Evolutionary conservation across 2,797 vertebrate genomes (phyloP).

Genomic region (Anguilla megastoma): DNA sequence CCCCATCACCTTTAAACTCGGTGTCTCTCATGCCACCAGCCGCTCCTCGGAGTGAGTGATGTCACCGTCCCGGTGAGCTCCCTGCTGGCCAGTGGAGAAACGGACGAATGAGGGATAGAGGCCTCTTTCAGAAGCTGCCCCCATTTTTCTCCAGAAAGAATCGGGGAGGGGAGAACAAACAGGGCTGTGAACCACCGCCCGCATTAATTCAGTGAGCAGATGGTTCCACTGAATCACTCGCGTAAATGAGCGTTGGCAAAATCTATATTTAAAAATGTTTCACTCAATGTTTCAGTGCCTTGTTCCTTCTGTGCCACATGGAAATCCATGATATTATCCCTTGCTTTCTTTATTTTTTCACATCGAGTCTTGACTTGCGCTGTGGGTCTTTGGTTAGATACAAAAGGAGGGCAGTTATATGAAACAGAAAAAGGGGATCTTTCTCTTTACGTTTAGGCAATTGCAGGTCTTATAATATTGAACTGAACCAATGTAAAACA

Average conservation of each 20-base stretch:
- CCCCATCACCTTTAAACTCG: background rate
- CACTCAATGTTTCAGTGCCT: slow-evolving; percentile 7
- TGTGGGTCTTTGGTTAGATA: background rate
- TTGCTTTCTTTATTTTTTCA: background rate
- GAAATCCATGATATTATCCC: slow-evolving; percentile 7
- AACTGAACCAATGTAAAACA: background rate
- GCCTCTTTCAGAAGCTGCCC: slow-evolving; percentile 9
- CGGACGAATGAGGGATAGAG: background rate
- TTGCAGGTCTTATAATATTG: background rate
- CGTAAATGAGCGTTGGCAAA: background rate
- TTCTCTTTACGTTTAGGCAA: background rate
- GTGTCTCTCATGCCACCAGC: background rate
- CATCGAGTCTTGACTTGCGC: background rate
- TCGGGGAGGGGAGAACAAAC: background rate
- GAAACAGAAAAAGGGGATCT: background rate
- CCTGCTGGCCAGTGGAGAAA: background rate
- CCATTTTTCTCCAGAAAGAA: background rate
- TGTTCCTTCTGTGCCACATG: background rate
- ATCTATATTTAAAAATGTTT: slow-evolving; percentile 19
- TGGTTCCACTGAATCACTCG: slow-evolving; percentile 19
- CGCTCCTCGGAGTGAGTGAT: background rate
- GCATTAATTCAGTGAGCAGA: slow-evolving; percentile 15
- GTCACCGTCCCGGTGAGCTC: background rate
- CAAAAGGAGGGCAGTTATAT: background rate
- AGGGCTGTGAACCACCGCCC: background rate